Conservation (phyloP, 2,888 invertebrate genomes). For the Leptinotarsa haldemani region DNA sequence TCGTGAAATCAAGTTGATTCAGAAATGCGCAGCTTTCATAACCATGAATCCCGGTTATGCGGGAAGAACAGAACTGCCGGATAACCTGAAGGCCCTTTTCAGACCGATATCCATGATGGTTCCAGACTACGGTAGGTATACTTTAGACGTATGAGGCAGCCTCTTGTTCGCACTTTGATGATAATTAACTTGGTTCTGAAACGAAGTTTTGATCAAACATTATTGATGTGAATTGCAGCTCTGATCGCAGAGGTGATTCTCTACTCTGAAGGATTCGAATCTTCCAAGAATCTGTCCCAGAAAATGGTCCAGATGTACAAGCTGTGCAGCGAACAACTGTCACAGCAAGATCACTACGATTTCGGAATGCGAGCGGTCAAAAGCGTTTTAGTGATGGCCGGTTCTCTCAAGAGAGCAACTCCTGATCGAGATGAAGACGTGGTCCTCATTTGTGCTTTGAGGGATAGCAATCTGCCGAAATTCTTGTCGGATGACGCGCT, state of each 20-base stretch:
- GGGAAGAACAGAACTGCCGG: constrained; percentile 88
- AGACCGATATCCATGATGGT: constrained; percentile 94
- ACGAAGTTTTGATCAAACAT: constrained; percentile 1
- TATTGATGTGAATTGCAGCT: constrained; percentile 65
- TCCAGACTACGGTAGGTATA: constrained; percentile 81
- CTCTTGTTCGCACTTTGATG: too few relatives aligned
- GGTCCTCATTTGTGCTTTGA: constrained; percentile 84
- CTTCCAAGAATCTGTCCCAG: constrained; percentile 85
- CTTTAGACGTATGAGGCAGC: background rate
- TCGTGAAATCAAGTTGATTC: constrained; percentile 84
- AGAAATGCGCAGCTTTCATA: constrained; percentile 86
- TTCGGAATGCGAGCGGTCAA: constrained; percentile 96
- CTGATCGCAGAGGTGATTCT: constrained; percentile 91
- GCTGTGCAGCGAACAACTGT: constrained; percentile 89
- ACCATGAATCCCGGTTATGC: constrained; percentile 96
- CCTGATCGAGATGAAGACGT: constrained; percentile 88
- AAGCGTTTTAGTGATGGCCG: constrained; percentile 93
- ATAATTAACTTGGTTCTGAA: constrained; percentile 8
- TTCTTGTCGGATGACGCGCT: constrained; percentile 87
- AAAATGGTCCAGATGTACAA: constrained; percentile 96
- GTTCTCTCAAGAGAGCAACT: constrained; percentile 85
- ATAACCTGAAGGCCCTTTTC: constrained; percentile 88
- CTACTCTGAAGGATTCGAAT: constrained; percentile 94
- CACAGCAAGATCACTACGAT: constrained; percentile 93
- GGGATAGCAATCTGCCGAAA: constrained; percentile 92